These are phyloP conservation scores for Irena cyanogastra DNA, from an alignment of 2,113 vertebrate species.

Conservation along the genomic window DNA sequence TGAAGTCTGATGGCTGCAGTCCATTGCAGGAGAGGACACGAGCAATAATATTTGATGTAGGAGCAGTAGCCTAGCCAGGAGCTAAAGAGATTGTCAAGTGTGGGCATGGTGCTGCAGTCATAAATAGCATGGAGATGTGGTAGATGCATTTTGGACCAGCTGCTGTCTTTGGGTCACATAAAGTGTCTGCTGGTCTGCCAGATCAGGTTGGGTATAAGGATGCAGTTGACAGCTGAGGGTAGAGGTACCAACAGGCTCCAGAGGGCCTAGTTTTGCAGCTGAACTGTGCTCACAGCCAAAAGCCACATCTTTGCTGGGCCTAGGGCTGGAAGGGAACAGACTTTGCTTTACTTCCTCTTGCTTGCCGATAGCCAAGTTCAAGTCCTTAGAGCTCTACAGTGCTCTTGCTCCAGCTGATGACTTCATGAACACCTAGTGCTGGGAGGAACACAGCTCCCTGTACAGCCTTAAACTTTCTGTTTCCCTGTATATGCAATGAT, in stretches of 20 bases:
- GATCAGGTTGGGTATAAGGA: not conserved
- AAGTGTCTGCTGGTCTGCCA: not conserved
- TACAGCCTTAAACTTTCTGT: constrained; percentile 17
- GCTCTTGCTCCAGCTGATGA: constrained; percentile 36
- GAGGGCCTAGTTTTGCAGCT: not conserved
- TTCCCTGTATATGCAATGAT: constrained; percentile 32
- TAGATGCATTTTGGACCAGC: not conserved
- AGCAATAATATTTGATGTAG: not conserved
- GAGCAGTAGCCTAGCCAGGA: not conserved
- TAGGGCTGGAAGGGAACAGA: not conserved
- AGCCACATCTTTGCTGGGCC: not conserved
- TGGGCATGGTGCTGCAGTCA: not conserved
- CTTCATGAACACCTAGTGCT: constrained; percentile 37
- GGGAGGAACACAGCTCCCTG: constrained; percentile 25
- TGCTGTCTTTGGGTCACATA: not conserved
- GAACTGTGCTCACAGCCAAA: not conserved
- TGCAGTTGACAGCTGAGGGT: not conserved
- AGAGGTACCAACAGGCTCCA: not conserved
- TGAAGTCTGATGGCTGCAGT: not conserved
- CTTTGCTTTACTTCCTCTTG: not conserved
- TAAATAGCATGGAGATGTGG: not conserved
- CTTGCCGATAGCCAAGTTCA: constrained; percentile 42
- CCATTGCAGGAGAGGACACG: not conserved
- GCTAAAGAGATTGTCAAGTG: not conserved
- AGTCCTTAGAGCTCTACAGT: not conserved